Percentiles rank a stretch among this genome's conserved stretches.
These are phyloP conservation scores for Ephestia elutella DNA, from an alignment of 1,140 invertebrate genomes.

Conservation along the genomic window DNA sequence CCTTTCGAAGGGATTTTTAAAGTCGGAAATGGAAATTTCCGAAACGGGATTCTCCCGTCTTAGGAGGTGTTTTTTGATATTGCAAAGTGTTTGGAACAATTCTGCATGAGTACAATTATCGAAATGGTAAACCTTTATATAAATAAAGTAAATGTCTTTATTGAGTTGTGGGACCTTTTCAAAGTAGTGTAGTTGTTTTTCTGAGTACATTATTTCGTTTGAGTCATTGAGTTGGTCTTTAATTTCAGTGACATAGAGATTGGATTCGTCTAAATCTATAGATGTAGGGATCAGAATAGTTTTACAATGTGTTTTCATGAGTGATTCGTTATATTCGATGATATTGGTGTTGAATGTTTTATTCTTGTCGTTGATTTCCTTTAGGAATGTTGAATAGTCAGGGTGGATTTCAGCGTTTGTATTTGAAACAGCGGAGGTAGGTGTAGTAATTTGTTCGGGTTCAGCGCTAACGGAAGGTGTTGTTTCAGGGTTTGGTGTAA, in stretches of 20 bases:
- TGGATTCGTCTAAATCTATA: slow-evolving; percentile 31
- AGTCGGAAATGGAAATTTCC: slow-evolving; percentile 25
- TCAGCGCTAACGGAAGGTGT: too few relatives aligned
- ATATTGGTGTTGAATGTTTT: too few relatives aligned
- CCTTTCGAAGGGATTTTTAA: slow-evolving; percentile 21
- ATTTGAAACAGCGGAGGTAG: too few relatives aligned
- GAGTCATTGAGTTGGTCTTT: background rate
- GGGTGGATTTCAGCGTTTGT: too few relatives aligned
- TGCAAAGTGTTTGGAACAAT: too few relatives aligned
- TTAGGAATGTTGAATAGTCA: too few relatives aligned
- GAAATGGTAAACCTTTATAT: slow-evolving; percentile 24
- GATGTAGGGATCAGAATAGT: slow-evolving; percentile 24
- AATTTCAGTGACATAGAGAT: slow-evolving; percentile 22
- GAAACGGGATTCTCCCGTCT: too few relatives aligned
- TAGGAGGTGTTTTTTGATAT: too few relatives aligned
- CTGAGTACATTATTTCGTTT: slow-evolving; percentile 10
- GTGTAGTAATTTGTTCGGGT: too few relatives aligned
- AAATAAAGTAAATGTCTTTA: slow-evolving; percentile 21
- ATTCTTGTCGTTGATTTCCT: too few relatives aligned
- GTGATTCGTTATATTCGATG: too few relatives aligned
- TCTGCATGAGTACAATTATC: slow-evolving; percentile 14
- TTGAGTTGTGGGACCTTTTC: background rate
- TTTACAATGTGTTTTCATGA: slow-evolving; percentile 14
- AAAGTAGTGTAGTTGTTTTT: slow-evolving; percentile 19
- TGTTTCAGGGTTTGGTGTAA: too few relatives aligned